Evolutionary conservation across 2,113 vertebrate species (phyloP).

Genomic region (Anas platyrhynchos): DNA sequence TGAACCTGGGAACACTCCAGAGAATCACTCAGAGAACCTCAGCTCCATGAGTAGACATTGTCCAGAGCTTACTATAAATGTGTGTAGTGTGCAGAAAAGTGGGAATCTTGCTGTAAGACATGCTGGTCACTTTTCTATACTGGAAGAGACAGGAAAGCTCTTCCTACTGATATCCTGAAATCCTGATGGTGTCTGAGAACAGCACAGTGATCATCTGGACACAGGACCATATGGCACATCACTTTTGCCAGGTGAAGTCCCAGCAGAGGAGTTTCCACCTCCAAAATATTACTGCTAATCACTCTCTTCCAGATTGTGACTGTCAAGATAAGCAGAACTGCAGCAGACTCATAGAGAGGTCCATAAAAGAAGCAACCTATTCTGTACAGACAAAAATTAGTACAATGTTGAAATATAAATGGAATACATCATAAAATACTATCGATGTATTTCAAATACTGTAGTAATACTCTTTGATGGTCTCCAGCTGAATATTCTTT

Average conservation of each 20-base stretch:
- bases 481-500: neutral
- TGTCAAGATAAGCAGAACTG: neutral
- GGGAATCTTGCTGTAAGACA: neutral
- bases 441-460: neutral
- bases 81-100: neutral
- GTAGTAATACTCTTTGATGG: neutral
- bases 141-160: neutral
- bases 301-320: neutral
- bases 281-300: neutral
- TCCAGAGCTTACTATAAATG: neutral
- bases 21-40: rapidly evolving
- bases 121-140: neutral
- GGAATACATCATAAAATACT: neutral
- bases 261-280: neutral
- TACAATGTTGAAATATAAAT: neutral
- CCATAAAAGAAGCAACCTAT: neutral
- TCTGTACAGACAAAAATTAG: neutral
- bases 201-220: neutral
- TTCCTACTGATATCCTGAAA: neutral
- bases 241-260: neutral
- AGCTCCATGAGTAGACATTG: neutral
- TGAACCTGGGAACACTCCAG: neutral
- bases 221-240: neutral
- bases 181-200: neutral
- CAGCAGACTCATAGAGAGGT: neutral